These are phyloP conservation scores for Psittacula echo DNA, from an alignment of 2,797 vertebrate genomes.

Conservation along the genomic window DNA sequence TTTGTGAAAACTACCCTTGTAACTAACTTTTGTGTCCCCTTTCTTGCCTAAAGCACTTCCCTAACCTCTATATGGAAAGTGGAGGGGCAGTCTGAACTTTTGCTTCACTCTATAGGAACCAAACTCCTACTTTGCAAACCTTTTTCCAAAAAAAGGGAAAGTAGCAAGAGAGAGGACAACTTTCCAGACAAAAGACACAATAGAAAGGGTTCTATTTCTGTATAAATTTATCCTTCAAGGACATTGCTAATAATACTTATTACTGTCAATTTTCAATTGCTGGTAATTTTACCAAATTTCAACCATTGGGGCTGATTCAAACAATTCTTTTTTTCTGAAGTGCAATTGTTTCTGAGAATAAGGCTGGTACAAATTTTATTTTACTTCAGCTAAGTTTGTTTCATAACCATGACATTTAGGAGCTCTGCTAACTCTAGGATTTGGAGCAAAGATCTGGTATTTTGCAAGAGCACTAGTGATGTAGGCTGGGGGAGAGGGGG, in stretches of 20 bases:
- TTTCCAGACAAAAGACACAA: neutral
- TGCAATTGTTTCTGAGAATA: constrained; percentile 1
- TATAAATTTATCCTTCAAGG: neutral
- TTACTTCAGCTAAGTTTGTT: constrained; percentile 7
- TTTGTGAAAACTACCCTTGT: neutral
- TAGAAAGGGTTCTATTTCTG: neutral
- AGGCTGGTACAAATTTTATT: neutral
- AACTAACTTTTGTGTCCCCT: neutral
- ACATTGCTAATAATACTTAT: neutral
- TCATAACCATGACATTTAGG: neutral
- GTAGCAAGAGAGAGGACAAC: neutral
- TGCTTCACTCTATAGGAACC: neutral
- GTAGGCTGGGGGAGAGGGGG: neutral
- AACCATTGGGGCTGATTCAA: neutral
- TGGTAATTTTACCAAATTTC: constrained; percentile 8
- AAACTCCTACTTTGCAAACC: neutral
- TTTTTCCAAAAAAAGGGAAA: neutral
- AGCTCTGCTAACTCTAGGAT: neutral
- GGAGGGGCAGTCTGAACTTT: neutral
- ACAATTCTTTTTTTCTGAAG: neutral
- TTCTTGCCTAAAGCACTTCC: neutral
- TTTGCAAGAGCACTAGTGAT: neutral
- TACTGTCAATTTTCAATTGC: neutral
- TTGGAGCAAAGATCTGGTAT: neutral
- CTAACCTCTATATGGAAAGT: neutral